A percentile compares a stretch with the other conserved stretches of the same genome.
These are phyloP conservation scores for Pseudocheirus occidentalis DNA, from an alignment of 2,797 vertebrate genomes.

Conservation along the genomic window DNA sequence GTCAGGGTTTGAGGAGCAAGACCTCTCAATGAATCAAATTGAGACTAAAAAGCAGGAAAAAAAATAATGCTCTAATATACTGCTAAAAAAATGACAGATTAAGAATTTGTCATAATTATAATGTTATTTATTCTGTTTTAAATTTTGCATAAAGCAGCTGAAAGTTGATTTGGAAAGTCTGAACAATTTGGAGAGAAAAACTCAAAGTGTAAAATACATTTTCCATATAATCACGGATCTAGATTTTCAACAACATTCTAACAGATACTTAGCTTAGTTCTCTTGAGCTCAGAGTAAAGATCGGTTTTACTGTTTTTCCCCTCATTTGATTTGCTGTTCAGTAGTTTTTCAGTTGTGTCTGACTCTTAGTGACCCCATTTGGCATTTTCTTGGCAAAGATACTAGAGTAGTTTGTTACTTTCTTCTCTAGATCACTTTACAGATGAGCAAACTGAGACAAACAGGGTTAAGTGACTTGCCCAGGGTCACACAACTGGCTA, in stretches of 20 bases:
- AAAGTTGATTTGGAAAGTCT: slow-evolving; percentile 43
- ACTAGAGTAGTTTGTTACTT: background rate
- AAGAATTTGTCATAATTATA: slow-evolving; percentile 21
- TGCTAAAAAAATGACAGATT: slow-evolving; percentile 37
- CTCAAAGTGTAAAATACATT: slow-evolving; percentile 6
- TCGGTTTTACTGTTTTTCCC: background rate
- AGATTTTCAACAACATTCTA: slow-evolving; percentile 10
- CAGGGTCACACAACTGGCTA: background rate
- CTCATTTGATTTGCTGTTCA: background rate
- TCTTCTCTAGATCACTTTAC: background rate
- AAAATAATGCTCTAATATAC: slow-evolving; percentile 10
- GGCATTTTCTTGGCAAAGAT: background rate
- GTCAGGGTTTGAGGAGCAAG: slow-evolving; percentile 45
- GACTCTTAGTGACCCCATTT: background rate
- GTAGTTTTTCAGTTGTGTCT: background rate
- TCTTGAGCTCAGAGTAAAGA: background rate
- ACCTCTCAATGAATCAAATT: slow-evolving; percentile 37
- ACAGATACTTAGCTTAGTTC: background rate
- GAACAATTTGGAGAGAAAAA: slow-evolving; percentile 39
- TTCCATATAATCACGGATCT: background rate
- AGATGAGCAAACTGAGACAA: background rate
- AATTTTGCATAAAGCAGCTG: slow-evolving; percentile 37
- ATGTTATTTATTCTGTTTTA: background rate
- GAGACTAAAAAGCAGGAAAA: slow-evolving; percentile 62
- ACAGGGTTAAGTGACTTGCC: background rate